Evolutionary conservation across 1,140 invertebrate species (phyloP), one percentile per base, ranked within the genome.

Genomic region (Probaryconus sp.): DNA sequence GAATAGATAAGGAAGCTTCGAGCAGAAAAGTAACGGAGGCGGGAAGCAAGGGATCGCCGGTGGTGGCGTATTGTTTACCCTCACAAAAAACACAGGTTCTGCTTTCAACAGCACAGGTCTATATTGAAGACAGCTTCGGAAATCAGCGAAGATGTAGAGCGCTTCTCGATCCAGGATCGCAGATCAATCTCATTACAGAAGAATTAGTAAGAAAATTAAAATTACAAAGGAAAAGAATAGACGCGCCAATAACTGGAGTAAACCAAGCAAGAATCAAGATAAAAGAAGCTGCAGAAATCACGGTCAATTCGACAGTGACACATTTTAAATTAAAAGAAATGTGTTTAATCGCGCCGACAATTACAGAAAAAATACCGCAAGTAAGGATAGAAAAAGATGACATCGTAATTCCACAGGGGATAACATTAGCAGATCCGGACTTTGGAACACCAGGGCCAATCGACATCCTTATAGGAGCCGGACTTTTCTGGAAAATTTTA

Each of bases 111-210:
- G 67, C 67, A 3, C 10, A 33, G 11, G 30, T 76, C 11, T 6
- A 70, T 3, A 30, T 71, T 16, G 9, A 18, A 4, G 45, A 76
- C 35, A 21, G 3, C 1, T 35, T 40, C 38, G 48, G 53, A 16
- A 28, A 69, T 20, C 35, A 13, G n/a, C 21, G 40, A 3, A 31
- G 5, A 5, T 60, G 60, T 21, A 33, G 72, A 33, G 72, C 47
- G 1, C 28, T 70, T 37, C 21, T 71, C 11, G 73, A 70, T 21
- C 3, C 50, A 16, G 73, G 67, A 3, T 65, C 67, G 10, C 73
- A 76, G 47, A 43, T 51, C 0, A 60, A 61, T 48, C 11, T 76
- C 21, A 71, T 76, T 37, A 60, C 73, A 11, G 17, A 30, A 14
- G 24, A 31, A 13, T 14, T 70, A 5, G 51, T 37, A 5, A 20